Base-by-base conservation (phyloP, 2,888 invertebrate genomes). In the Agelastica alni region DNA sequence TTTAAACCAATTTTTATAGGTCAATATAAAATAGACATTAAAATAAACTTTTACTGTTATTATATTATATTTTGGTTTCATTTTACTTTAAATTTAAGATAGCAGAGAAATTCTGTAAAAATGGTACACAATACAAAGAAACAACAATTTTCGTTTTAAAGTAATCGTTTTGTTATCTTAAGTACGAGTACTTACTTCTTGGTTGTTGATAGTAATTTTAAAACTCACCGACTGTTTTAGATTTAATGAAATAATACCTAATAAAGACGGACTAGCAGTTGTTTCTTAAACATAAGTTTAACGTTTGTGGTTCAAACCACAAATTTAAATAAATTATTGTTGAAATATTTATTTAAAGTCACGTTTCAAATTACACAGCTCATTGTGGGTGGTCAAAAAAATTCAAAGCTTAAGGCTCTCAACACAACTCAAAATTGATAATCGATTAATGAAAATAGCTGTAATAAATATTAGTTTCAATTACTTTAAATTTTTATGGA, bases 371-470 rank as follows among this genome's bases (percentile, higher is more conserved):
- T 34, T 45, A 45, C 45, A 9, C 14, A 7, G 34, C 45, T 14
- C 45, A 34, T 34, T 45, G 45, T 34, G 45, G 36, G 45, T 45
- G 45, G 45, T 14, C 45, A 22, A 22, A 20, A 45, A 45, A 45
- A 45, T 18, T 32, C 32, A 14, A 34, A 34, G 32, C 45, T 45
- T 43, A 20, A 34, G 34, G 22, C 32, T 20, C 34, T 45, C 14
- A 9, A 42, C 28, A 26, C 22, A 26, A 10, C 4, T 17, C 34
- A 13, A 34, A 34, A 45, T 45, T 14, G 34, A 34, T 45, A 20
- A 13, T 22, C 10, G 22, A 45, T 45, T 34, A 45, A 45, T 45
- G 6, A 22, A 34, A 34, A 34, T 13, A 13, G 9, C 32, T 22
- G 10, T 45, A 32, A 32, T 34, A 45, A 22, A 44, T 44, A 31